Evolutionary conservation across 2,888 invertebrate genomes (phyloP), one percentile per base, ranked within the genome.

Genomic region (Tinea pellionella): DNA sequence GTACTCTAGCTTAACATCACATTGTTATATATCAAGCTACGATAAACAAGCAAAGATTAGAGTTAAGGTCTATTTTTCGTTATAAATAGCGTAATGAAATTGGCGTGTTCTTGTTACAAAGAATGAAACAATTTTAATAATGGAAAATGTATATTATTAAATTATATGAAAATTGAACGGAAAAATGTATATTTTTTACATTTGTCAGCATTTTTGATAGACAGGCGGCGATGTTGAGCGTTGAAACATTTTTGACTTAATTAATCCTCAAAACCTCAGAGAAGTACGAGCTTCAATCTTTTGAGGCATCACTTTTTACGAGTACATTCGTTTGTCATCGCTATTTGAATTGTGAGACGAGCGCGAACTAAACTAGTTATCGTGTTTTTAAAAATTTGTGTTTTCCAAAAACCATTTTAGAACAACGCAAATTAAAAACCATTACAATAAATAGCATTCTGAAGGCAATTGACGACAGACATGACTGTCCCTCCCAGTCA

Each of bases 161-260:
- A n/a, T n/a, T n/a, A n/a, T n/a, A n/a, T n/a, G n/a, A n/a, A n/a
- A n/a, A n/a, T n/a, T n/a, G n/a, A n/a, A n/a, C n/a, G n/a, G 30
- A 30, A 30, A 30, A 7, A 30, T 9, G 37, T 9, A 37, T 37
- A 6, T 37, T 2, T 37, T 9, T 2, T 37, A 37, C 37, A 37
- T 37, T 37, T 37, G 37, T 37, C 37, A 37, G 37, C 9, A 37
- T 37, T 24, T 37, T 9, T 47, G 47, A 47, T 4, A 8, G 47
- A 47, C 47, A 47, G 47, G 8, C 47, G 47, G 47, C 47, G 37
- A 47, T 47, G 47, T 47, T 47, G 47, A 47, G 16, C 9, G 47
- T 16, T 47, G 47, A 47, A 47, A 47, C 15, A 47, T 16, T 47
- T 47, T 47, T 15, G 15, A 47, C 15, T 47, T 47, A 47, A 47